These are phyloP conservation scores for Peromyscus aztecus DNA, from an alignment of 2,797 vertebrate species.

Conservation along the genomic window DNA sequence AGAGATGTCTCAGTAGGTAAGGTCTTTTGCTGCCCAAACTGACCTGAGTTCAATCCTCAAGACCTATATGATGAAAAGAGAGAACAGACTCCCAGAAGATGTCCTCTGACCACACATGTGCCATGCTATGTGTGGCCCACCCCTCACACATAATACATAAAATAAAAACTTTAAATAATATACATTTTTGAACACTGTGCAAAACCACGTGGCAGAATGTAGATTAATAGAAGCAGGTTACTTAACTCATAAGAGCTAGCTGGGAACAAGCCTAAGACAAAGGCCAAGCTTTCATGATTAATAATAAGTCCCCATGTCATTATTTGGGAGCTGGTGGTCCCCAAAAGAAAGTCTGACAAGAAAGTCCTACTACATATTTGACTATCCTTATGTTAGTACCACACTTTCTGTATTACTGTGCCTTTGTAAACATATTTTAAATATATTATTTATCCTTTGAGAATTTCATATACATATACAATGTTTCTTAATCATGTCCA, in stretches of 20 bases:
- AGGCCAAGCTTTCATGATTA: neutral
- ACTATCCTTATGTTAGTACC: neutral
- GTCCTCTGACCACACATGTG: neutral
- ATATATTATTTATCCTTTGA: neutral
- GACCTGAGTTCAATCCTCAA: neutral
- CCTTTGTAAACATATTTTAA: neutral
- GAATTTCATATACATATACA: neutral
- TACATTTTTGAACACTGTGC: neutral
- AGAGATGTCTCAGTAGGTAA: neutral
- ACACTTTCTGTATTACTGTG: neutral
- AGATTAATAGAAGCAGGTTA: neutral
- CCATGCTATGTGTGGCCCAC: neutral
- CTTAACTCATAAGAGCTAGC: neutral
- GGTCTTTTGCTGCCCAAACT: neutral
- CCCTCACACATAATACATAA: neutral
- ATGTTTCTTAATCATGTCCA: neutral
- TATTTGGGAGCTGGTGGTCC: too few species aligned
- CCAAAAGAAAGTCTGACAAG: too few species aligned
- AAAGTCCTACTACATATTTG: neutral
- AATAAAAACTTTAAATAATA: neutral
- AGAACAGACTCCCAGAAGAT: neutral
- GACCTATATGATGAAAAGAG: neutral
- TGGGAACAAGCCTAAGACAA: neutral
- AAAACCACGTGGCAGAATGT: neutral
- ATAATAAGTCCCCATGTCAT: too few species aligned